Base-by-base conservation (phyloP, 2,113 vertebrate species). In the Scatophagus argus region DNA sequence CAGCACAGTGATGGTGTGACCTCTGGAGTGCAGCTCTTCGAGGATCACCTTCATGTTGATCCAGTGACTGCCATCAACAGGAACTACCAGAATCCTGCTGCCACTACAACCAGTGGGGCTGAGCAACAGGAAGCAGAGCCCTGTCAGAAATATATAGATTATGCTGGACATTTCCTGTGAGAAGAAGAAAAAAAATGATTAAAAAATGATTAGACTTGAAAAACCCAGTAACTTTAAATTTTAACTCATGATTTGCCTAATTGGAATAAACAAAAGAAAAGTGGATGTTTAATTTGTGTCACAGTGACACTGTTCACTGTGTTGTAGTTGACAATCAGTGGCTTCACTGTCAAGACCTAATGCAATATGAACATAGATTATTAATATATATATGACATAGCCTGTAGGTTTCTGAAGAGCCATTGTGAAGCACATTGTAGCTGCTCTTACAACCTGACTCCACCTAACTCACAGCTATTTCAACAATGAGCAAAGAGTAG, bases 21-120 rank as follows among this genome's bases (percentile, higher is more conserved):
- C 95, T 21, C 81, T 88, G 14, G 46, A 70, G 27, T 94, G 91
- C 23, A 97, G 94, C 52, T 95, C 89, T 13, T 84, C 51, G 1
- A 98, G 87, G 23, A 96, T 90, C 1, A 82, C 49, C 29, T 94
- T 91, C 83, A 95, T 92, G 85, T 95, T 96, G n/a, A 97, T 61
- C 95, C 94, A 96, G 68, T 96, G 96, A 87, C 96, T 98, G n/a
- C 91, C 95, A 21, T 95, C 95, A 0, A 91, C 86, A 0, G 95
- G 95, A 67, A 96, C 95, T 8, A 96, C 95, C 62, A 96, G 82
- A 14, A 96, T 94, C 12, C 81, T 95, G 6, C 94, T 95, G 8
- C 88, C 47, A 23, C 43, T 34, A 23, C 86, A 87, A 36, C 13
- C 61, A 25, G 77, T 39, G 2, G 69, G 51, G 0, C 52, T 1